These are phyloP conservation scores for Galerucella nymphaeae DNA, from an alignment of 2,888 invertebrate genomes.

Conservation along the genomic window DNA sequence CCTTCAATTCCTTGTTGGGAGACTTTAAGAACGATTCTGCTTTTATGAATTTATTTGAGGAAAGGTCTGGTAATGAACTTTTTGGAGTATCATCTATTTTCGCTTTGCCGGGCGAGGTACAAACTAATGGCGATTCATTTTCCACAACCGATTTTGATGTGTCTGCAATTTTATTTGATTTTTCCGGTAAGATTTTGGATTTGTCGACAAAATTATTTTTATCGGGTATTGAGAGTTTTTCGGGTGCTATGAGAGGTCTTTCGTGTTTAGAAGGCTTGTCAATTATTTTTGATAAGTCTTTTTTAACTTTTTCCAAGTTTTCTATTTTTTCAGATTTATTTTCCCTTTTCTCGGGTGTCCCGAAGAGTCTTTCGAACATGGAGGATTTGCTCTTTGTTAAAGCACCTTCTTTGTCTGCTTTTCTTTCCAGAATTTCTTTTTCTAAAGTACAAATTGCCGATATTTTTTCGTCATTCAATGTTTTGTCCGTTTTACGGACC, in stretches of 20 bases:
- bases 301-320: slow-evolving; percentile 49
- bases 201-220: slow-evolving; percentile 25
- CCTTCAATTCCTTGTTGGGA: slow-evolving; percentile 52
- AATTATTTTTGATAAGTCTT: slow-evolving; percentile 45
- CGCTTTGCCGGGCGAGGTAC: neutral
- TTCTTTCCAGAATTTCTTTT: slow-evolving; percentile 63
- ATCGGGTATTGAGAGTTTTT: slow-evolving; percentile 45
- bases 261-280: slow-evolving; percentile 52
- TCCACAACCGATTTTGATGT: slow-evolving; percentile 16
- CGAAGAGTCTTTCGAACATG: slow-evolving; percentile 70
- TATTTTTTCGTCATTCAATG: slow-evolving; percentile 63
- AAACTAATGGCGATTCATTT: neutral
- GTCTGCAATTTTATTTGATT: slow-evolving; percentile 26
- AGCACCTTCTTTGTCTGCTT: slow-evolving; percentile 53
- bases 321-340: slow-evolving; percentile 62
- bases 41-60: slow-evolving; percentile 18
- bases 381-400: slow-evolving; percentile 59
- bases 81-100: slow-evolving; percentile 31
- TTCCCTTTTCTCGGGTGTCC: slow-evolving; percentile 53
- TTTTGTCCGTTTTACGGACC: slow-evolving; percentile 74
- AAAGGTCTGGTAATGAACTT: slow-evolving; percentile 11
- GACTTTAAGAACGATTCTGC: slow-evolving; percentile 44
- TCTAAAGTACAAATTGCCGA: slow-evolving; percentile 58
- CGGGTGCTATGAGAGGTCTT: slow-evolving; percentile 46
- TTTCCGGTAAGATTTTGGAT: slow-evolving; percentile 11